Evolutionary conservation across 2,113 vertebrate genomes (phyloP), one percentile per base, ranked within the genome.

Genomic region (Malurus cyaneus): DNA sequence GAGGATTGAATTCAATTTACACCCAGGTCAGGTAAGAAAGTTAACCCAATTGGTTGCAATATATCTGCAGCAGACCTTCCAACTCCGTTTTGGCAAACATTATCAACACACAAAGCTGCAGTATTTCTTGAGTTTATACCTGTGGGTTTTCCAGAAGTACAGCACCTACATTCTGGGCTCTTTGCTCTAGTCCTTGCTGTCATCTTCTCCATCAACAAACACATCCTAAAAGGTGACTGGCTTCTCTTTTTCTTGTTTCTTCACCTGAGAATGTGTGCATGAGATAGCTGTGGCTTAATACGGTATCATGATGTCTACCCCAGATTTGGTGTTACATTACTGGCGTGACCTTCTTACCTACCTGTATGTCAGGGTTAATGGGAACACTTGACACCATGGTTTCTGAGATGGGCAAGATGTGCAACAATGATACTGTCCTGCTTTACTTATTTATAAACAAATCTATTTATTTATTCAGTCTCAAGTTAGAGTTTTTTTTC

Each of bases 121-220:
- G 21, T 52, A 60, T 85, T 87, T 82, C 73, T 65, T 49, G 89
- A 84, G 74, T 66, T 69, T 53, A 69, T 83, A 60, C 41, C 39
- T 21, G 26, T 29, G 59, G 5, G 4, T 73, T 86, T 86, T 49
- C n/a, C 53, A 70, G 64, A 25, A 80, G 11, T 41, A 53, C 14
- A 60, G 31, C 42, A 19, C 50, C 71, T 78, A 8, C 25, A 9
- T 57, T 69, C 57, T 73, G 79, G 23, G 23, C 44, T 77, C 10
- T 72, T 54, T 64, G 20, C 28, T 92, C 28, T 39, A 26, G 18
- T 86, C 46, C 29, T 67, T 70, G 52, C 46, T 6, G 2, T 77
- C 56, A 46, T 31, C 25, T 78, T 50, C 31, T 69, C 50, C 52
- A 36, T 65, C 66, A 53, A 26, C 17, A 66, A 77, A 52, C 9